phyloP scores from a whole-genome alignment of 2,888 invertebrate genomes.

The Dynastes hyllus region DNA sequence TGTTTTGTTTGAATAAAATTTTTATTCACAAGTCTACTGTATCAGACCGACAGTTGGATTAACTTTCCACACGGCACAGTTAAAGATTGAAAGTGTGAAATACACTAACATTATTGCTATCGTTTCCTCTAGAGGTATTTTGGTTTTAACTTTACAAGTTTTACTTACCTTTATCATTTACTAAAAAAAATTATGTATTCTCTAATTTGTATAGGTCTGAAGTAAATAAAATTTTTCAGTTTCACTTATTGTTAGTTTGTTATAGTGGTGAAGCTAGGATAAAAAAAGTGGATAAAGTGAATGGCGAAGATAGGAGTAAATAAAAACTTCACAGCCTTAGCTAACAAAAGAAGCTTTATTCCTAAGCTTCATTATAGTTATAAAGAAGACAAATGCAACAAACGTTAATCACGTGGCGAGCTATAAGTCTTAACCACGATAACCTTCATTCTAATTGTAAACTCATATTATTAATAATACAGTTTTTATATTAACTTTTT shows the following conservation, averaged over 20 bases:
- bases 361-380: slow-evolving; percentile 36
- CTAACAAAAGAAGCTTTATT: slow-evolving; percentile 43
- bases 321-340: slow-evolving; percentile 21
- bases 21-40: too few species aligned
- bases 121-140: neutral
- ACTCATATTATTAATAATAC: slow-evolving; percentile 38
- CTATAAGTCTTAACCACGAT: slow-evolving; percentile 5
- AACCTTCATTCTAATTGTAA: slow-evolving; percentile 27
- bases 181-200: too few species aligned
- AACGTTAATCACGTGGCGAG: slow-evolving; percentile 2
- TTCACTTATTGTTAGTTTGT: too few species aligned
- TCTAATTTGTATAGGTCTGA: too few species aligned
- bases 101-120: neutral
- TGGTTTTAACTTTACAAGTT: neutral
- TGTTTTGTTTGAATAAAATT: too few species aligned
- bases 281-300: too few species aligned
- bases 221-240: too few species aligned
- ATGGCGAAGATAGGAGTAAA: neutral
- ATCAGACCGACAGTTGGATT: too few species aligned
- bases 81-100: too few species aligned
- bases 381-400: slow-evolving; percentile 37
- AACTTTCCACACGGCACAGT: too few species aligned
- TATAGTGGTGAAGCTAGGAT: too few species aligned
- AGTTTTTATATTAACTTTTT: slow-evolving; percentile 42
- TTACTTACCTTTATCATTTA: neutral